Percentiles rank a stretch among this genome's conserved stretches.
phyloP scores from a whole-genome alignment of 2,113 vertebrate genomes.

The Sminthopsis crassicaudata region DNA sequence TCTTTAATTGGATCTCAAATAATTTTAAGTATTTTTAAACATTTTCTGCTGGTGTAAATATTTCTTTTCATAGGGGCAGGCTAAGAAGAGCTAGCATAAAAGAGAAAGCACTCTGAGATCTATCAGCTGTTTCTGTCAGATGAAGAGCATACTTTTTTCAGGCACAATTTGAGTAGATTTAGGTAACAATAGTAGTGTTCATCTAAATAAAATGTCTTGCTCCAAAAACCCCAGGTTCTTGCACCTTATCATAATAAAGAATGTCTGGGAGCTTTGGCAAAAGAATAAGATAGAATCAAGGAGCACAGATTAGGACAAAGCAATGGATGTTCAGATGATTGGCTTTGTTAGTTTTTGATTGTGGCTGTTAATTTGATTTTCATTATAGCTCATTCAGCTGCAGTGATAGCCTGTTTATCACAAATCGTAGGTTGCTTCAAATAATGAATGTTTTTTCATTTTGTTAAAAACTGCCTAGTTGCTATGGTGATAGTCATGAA shows the following conservation, averaged over 20 bases:
- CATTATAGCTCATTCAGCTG: slow-evolving; percentile 31
- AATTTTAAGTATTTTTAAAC: background rate
- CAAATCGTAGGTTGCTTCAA: slow-evolving; percentile 9
- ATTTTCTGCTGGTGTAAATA: background rate
- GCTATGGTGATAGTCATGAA: slow-evolving; percentile 53
- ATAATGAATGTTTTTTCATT: slow-evolving; percentile 48
- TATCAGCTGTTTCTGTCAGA: background rate
- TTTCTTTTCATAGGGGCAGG: background rate
- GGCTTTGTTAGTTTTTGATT: slow-evolving; percentile 27
- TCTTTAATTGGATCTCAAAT: background rate
- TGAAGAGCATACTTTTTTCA: background rate
- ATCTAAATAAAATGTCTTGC: slow-evolving; percentile 36
- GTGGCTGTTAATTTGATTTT: slow-evolving; percentile 54
- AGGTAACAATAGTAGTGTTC: background rate
- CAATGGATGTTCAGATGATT: slow-evolving; percentile 12
- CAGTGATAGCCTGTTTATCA: slow-evolving; percentile 1
- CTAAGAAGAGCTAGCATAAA: background rate
- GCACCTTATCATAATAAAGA: slow-evolving; percentile 34
- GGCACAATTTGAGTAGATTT: slow-evolving; percentile 32
- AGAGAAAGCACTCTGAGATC: background rate
- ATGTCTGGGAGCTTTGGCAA: background rate
- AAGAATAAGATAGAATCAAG: slow-evolving; percentile 16
- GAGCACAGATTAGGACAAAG: slow-evolving; percentile 25
- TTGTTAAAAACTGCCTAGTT: slow-evolving; percentile 48
- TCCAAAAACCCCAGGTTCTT: background rate